Base-by-base conservation (phyloP, 2,113 vertebrate species). In the Larimichthys crocea region DNA sequence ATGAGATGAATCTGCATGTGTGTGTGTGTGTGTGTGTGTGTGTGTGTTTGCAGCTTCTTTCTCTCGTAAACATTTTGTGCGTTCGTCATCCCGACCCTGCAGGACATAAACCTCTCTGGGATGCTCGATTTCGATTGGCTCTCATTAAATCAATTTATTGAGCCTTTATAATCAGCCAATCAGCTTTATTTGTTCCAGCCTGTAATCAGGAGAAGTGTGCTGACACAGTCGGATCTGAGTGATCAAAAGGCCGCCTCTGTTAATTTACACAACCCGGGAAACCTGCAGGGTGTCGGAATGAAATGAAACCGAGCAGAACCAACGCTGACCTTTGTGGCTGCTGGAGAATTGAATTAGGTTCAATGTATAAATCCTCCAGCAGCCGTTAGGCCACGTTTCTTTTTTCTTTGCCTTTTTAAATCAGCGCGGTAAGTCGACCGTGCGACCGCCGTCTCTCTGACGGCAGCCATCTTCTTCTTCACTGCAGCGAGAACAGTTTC, bases 251-350 rank as follows among this genome's bases (percentile, higher is more conserved):
- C 22, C 1, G 46, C 16, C 76, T 70, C 52, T 20, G 79, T 66
- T 87, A 24, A 89, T 88, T 90, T 85, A 72, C 62, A 70, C 59
- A 22, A 40, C 71, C 78, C 73, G 22, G 8, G 44, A 56, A 65
- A 79, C 70, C 82, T 67, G 11, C 64, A 70, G 74, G 29, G 50
- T 48, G 49, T 63, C 4, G 40, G 83, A 87, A 86, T 86, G 79
- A 91, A 90, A 83, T 20, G 42, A 84, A 84, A 55, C 68, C 56
- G 60, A 61, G 86, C 86, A 82, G 83, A 92, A 90, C 85, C 75
- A 75, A 81, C 80, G 74, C 77, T 83, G 82, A 87, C 80, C 82
- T 83, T 89, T 87, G 67, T 50, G 11, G 20, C 35, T 59, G 70
- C 29, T 81, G 86, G 42, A 71, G 69, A 82, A 85, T 83, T 82